Percentiles rank a stretch among this genome's conserved stretches.
Evolutionary conservation across 2,797 vertebrate species (phyloP).

Genomic region (Rhadinocentrus ornatus): DNA sequence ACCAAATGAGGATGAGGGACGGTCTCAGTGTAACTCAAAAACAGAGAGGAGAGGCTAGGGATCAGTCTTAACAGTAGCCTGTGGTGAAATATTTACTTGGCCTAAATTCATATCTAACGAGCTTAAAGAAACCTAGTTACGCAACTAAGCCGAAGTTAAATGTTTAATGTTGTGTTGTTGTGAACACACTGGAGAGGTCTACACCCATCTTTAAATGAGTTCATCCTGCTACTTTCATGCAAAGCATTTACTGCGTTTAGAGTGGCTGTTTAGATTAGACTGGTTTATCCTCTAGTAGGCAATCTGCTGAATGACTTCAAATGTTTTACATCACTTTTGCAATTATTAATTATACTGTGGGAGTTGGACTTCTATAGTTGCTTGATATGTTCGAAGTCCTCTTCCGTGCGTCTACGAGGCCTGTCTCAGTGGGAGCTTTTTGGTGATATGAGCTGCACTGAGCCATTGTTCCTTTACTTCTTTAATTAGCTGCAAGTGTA

Average conservation of each 20-base stretch:
- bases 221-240: conserved; percentile 28
- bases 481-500: conserved; percentile 57
- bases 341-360: conserved; percentile 36
- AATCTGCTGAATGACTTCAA: conserved; percentile 29
- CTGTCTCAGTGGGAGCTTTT: conserved; percentile 28
- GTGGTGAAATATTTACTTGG: conserved; percentile 78
- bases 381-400: conserved; percentile 50
- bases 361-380: conserved; percentile 19
- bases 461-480: conserved; percentile 53
- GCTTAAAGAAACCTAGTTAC: conserved; percentile 72
- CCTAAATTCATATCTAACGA: conserved; percentile 81
- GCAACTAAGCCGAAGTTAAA: conserved; percentile 65
- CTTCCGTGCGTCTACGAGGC: conserved; percentile 24
- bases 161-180: conserved; percentile 75
- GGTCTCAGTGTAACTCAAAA: conserved; percentile 44
- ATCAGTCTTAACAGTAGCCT: conserved; percentile 71
- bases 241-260: conserved; percentile 26
- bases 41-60: conserved; percentile 53
- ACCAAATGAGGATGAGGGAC: conserved; percentile 21
- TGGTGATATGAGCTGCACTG: conserved; percentile 41
- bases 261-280: background rate
- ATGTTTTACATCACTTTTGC: conserved; percentile 39
- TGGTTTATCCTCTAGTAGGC: conserved; percentile 15
- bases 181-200: conserved; percentile 48
- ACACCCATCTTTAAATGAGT: conserved; percentile 46